Evolutionary conservation across 2,888 invertebrate genomes (phyloP), one percentile per base, ranked within the genome.

Genomic region (Leptopterna dolabrata): DNA sequence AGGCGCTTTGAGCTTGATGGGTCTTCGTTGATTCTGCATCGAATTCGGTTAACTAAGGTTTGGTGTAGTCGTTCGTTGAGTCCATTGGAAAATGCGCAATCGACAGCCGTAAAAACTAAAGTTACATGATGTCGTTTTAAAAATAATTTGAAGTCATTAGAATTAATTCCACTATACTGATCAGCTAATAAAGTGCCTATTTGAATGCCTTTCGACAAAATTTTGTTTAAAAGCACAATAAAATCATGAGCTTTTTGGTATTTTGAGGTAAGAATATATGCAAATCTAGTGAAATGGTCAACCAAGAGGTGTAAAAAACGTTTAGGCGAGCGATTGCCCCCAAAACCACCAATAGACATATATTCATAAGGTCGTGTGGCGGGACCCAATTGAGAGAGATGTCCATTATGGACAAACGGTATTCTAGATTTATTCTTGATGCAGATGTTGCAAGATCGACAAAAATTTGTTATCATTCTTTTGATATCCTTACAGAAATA

Each of bases 331-430:
- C 89, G 83, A 30, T 89, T 86, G 7, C 90, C 90, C 14, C 90
- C 90, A 88, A 91, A 89, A n/a, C 91, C 90, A 27, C 90, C 91
- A 43, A 91, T 90, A 0, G 91, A 90, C 14, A 90, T 86, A 83
- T 90, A 90, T 88, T 91, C 90, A 86, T 89, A 90, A 11, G 90
- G 90, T 43, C 89, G 45, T 55, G 87, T 89, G 3, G 91, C 90
- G 9, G 91, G 90, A n/a, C 90, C 90, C 30, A 87, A 89, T 89
- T 90, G 90, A 4, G 82, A 82, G 16, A 71, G 84, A 4, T 43
- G 71, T 2, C 84, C 86, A n/a, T n/a, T n/a, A 78, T 43, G 36
- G 30, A 55, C 36, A 36, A 41, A 30, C 24, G 43, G n/a, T 24
- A 6, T 70, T 36, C 86, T 76, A 16, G 86, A 70, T 63, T 86